Evolutionary conservation across 1,140 invertebrate species (phyloP), one percentile per base, ranked within the genome.

Genomic region (Saccostrea cuccullata): DNA sequence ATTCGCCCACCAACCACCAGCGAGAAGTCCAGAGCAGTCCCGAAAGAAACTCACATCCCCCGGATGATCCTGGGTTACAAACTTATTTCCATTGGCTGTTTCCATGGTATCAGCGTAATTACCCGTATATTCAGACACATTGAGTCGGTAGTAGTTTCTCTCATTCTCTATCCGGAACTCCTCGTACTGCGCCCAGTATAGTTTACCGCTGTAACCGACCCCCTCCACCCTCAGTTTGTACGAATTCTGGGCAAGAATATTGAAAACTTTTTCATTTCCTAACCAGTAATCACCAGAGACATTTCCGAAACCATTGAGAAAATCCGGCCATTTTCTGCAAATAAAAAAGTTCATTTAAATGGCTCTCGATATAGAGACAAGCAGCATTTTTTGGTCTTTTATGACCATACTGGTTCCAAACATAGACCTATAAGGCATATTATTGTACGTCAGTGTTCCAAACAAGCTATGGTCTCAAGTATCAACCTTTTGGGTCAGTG

Each of bases 301-400:
- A 82, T 87, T 77, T 30, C 86, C 86, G 40, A 87, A 87, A 26
- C 86, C 86, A 30, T 20, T 20, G 20, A 87, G 40, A 30, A 70
- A 87, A 55, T 87, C 86, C 26, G 40, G 20, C 86, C 86, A 87
- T 26, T 55, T 82, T 30, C 86, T 73, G 73, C n/a, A 87, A 77
- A 55, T 47, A 9, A 47, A 47, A 47, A 8, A 9, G 30, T 36
- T 36, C 30, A 36, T 36, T 36, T 2, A 36, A 36, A 36, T 36
- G 30, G 2, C 30, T 36, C 30, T 36, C 30, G 30, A 36, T 36
- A 36, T 36, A 36, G 30, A 36, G 30, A 36, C 0, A 36, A 36
- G 30, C 30, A 36, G 30, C 30, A 36, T 36, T 36, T 36, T 36
- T 36, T 36, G 30, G 0, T 36, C 2, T 36, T 36, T 36, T 36